These are phyloP conservation scores for Poecile atricapillus DNA, from an alignment of 2,113 vertebrate genomes.

Conservation along the genomic window DNA sequence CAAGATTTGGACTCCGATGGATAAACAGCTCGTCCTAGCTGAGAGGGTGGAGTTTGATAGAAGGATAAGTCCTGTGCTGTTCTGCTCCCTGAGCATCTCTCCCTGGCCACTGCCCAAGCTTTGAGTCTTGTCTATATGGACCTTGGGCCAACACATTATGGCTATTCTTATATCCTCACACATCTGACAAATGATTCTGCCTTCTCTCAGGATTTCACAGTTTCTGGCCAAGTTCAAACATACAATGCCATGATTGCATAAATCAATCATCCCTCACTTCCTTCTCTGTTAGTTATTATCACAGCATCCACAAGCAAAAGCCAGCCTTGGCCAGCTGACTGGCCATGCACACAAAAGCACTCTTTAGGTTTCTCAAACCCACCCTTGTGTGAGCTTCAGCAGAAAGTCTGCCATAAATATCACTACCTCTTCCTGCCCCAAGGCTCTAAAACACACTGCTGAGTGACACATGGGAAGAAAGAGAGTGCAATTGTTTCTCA, in stretches of 20 bases:
- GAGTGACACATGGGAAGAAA: constrained; percentile 5
- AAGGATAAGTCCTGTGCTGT: neutral
- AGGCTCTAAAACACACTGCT: neutral
- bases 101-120: neutral
- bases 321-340: constrained; percentile 27
- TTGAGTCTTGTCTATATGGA: neutral
- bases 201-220: neutral
- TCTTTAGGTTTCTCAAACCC: constrained; percentile 51
- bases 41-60: neutral
- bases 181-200: neutral
- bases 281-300: constrained; percentile 54
- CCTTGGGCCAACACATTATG: neutral
- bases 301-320: constrained; percentile 42
- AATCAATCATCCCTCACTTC: constrained; percentile 26
- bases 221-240: neutral
- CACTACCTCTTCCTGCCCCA: neutral
- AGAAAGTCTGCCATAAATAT: constrained; percentile 10
- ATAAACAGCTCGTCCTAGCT: neutral
- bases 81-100: neutral
- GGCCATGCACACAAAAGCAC: constrained; percentile 1
- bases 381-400: constrained; percentile 29
- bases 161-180: neutral
- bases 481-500: constrained; percentile 7
- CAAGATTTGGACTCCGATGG: neutral
- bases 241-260: neutral